Base-by-base conservation (phyloP, 2,888 invertebrate genomes). In the Conchocele bisecta region DNA sequence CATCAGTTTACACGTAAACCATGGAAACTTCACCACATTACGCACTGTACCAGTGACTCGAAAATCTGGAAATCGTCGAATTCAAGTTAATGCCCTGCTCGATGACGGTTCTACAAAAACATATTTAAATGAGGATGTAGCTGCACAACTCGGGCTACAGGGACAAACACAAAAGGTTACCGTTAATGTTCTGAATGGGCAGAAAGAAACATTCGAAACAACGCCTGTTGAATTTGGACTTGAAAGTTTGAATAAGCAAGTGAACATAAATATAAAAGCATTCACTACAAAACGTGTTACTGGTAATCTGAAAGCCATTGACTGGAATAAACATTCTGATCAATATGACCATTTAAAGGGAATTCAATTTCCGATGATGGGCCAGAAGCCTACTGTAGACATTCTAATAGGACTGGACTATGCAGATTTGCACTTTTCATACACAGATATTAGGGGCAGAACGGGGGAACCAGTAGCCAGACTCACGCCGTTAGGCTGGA, bases 71-170 rank as follows among this genome's bases (percentile, higher is more conserved):
- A 37, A 41, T 15, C 48, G 39, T 11, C 31, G 42, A 26, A 7
- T 73, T 3, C 46, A 66, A 60, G 39, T 76, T 0, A 69, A 77
- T 60, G 73, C 73, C 11, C 46, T 76, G 22, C 42, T 76, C 3
- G 73, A 73, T 54, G 76, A 76, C 42, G 76, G 65, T 1, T 73
- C 73, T 35, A 70, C 73, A 9, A 35, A 61, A 37, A 69, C 69
- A 3, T 70, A 75, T 44, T 26, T 74, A 1, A 66, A 76, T 24
- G 22, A 37, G 7, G 59, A 61, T 53, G 70, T 74, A 2, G 67
- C 59, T 13, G 56, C 54, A 15, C 70, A 77, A 48, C 33, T 70
- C 3, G 70, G 58, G 0, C 22, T 66, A 17, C 41, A 50, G 9
- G 41, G 48, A 13, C 37, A 39, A 26, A 50, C 26, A 26, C 33